These are phyloP conservation scores for Miichthys miiuy DNA, from an alignment of 2,797 vertebrate species.

Conservation along the genomic window DNA sequence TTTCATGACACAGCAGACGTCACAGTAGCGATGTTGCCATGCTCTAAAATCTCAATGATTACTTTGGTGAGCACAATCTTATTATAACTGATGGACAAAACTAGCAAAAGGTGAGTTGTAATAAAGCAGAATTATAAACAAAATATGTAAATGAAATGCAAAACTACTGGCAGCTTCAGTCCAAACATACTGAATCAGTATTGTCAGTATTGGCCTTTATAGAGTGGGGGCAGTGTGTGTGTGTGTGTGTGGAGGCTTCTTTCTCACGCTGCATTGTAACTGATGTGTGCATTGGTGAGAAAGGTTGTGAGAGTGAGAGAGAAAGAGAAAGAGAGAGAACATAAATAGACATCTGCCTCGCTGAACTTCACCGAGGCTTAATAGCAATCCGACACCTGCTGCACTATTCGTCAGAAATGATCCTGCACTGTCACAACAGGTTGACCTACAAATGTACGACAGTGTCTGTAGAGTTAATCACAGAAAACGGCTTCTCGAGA, in stretches of 20 bases:
- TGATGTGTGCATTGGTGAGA: conserved; percentile 34
- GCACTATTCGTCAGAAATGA: conserved; percentile 39
- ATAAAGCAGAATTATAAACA: not conserved
- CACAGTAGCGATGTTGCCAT: accelerated
- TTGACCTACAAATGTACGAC: conserved; percentile 28
- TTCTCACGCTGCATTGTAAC: conserved; percentile 49
- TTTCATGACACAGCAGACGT: not conserved
- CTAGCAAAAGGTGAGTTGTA: not conserved
- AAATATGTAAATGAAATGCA: not conserved
- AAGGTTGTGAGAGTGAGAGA: not conserved
- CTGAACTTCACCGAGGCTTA: conserved; percentile 53
- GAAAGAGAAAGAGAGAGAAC: conserved; percentile 25
- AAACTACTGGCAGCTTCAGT: not conserved
- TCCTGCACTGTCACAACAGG: conserved; percentile 18
- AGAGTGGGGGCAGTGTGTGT: not conserved
- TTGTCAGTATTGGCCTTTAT: not conserved
- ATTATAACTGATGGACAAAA: not conserved
- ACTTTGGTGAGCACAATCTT: accelerated
- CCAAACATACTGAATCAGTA: not conserved
- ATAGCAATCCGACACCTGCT: conserved; percentile 61
- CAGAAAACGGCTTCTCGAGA: not conserved
- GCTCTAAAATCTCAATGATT: too few relatives aligned
- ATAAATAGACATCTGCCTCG: conserved; percentile 48
- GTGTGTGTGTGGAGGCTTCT: not conserved
- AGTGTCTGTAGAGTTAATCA: not conserved